Evolutionary conservation across 2,113 vertebrate genomes (phyloP).

Genomic region (Blennius ocellaris): DNA sequence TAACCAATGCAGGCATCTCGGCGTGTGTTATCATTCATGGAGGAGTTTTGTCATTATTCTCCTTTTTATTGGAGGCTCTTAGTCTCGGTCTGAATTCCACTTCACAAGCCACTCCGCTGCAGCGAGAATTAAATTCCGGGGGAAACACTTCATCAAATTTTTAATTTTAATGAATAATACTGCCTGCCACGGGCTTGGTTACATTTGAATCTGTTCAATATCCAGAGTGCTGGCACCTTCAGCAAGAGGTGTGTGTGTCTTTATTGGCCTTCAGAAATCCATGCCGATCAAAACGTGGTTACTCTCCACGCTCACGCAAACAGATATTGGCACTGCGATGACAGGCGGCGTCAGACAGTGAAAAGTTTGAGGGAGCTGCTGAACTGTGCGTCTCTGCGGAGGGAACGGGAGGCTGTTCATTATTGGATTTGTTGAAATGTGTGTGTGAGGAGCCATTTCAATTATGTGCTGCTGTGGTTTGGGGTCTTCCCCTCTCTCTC

Average conservation of each 20-base stretch:
- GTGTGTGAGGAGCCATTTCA: conserved; percentile 76
- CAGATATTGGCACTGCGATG: conserved; percentile 40
- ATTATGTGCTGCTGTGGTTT: conserved; percentile 77
- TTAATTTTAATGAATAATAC: conserved; percentile 64
- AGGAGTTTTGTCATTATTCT: conserved; percentile 27
- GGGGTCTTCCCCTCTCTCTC: conserved; percentile 61
- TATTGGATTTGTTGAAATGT: conserved; percentile 73
- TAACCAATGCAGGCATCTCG: neutral
- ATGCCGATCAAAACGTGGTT: conserved; percentile 6
- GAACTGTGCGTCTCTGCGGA: conserved; percentile 64
- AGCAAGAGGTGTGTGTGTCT: neutral
- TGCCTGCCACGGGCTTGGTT: conserved; percentile 43
- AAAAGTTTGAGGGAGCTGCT: conserved; percentile 64
- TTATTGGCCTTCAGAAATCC: conserved; percentile 7
- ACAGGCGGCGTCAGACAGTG: conserved; percentile 40
- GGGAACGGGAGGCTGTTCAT: conserved; percentile 59
- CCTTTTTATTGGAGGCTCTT: conserved; percentile 35
- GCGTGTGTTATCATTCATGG: conserved; percentile 29
- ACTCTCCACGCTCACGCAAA: neutral
- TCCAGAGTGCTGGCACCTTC: conserved; percentile 11
- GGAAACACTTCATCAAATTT: conserved; percentile 58
- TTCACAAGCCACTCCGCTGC: conserved; percentile 27
- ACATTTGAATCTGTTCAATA: conserved; percentile 52
- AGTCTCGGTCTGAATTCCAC: conserved; percentile 16
- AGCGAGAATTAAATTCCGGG: conserved; percentile 37